Evolutionary conservation across 2,113 vertebrate genomes (phyloP).

Genomic region (Mellivora capensis): DNA sequence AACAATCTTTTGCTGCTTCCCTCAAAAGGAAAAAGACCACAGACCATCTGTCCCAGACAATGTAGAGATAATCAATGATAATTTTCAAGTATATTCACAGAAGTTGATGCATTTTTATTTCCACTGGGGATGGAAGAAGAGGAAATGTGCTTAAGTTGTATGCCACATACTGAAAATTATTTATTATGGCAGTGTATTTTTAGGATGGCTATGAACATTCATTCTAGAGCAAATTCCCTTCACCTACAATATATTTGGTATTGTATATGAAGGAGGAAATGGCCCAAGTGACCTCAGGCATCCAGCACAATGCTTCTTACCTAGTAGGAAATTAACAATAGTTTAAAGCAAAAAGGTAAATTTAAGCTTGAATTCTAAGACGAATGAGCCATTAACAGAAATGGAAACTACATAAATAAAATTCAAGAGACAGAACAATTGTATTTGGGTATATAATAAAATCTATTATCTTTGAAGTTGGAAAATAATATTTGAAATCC

Average conservation of each 20-base stretch:
- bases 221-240: neutral
- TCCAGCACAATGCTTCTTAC: neutral
- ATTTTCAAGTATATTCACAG: constrained; percentile 16
- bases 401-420: constrained; percentile 14
- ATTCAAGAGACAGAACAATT: neutral
- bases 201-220: neutral
- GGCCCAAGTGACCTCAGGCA: neutral
- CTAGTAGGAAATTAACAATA: neutral
- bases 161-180: neutral
- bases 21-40: constrained; percentile 33
- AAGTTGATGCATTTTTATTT: constrained; percentile 33
- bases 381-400: neutral
- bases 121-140: neutral
- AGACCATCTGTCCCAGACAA: constrained; percentile 16
- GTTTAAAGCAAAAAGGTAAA: constrained; percentile 22
- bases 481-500: constrained; percentile 25
- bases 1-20: neutral
- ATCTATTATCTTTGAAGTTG: neutral
- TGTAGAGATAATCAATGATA: constrained; percentile 42
- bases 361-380: neutral
- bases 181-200: neutral
- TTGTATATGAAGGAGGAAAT: neutral
- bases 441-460: neutral
- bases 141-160: neutral
- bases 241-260: neutral